Base-by-base conservation (phyloP, 2,797 vertebrate species). In the Pseudochaenichthys georgianus region DNA sequence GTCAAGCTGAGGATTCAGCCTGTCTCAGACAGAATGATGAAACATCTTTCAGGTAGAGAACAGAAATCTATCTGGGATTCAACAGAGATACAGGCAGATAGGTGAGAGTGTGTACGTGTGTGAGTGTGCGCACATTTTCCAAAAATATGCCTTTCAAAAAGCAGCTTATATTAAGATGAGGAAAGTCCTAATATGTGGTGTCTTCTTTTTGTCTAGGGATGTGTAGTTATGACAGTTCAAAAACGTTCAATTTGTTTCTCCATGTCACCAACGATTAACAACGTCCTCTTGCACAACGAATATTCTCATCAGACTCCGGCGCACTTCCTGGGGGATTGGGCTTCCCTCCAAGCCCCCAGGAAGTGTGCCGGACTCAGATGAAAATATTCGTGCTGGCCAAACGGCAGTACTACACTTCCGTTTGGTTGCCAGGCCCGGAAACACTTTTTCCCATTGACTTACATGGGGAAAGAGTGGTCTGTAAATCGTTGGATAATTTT, bases 1-100 rank as follows among this genome's bases (percentile, higher is more conserved):
- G 10, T 80, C 69, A 77, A 80, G 73, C 17, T 55, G 23, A 63
- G 54, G 54, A 72, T 69, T 55, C 51, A 55, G 52, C 71, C 43
- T 15, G 31, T 61, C 61, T 77, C 59, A 61, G 57, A 1, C 15
- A 59, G 19, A 21, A 54, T 64, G 64, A 70, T 60, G 74, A 80
- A 75, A 84, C 23, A 31, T 55, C 38, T 71, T 41, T 64, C 54
- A 75, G 17, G 38, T 9, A 12, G 17, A 72, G 53, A 69, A 59
- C 17, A 66, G 10, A 73, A 59, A 63, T 55, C 62, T 71, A 28
- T 75, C 31, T 1, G 7, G 51, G 57, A 17, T 13, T 70, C 51
- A 78, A 9, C 8, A 68, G 23, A 31, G 13, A 48, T 13, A 38
- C 28, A 12, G 12, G 17, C 6, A 8, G 9, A 13, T 47, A 64